Percentiles rank a stretch among this genome's conserved stretches.
Evolutionary conservation across 2,113 vertebrate species (phyloP).

Genomic region (Tragelaphus imberbis): DNA sequence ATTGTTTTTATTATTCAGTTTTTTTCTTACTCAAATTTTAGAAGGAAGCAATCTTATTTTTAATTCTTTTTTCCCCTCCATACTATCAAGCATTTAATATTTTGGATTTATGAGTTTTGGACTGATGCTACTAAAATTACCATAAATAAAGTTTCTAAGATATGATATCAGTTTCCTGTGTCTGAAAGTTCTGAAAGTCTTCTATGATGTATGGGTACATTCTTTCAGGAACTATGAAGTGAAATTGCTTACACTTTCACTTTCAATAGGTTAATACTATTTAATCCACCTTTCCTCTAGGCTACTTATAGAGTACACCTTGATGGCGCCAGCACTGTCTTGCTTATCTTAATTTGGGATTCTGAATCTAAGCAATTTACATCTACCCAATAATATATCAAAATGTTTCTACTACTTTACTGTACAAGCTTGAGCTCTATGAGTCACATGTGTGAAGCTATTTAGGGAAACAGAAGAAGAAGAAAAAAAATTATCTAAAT

Average conservation of each 20-base stretch:
- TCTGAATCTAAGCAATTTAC: conserved; percentile 65
- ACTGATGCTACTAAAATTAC: conserved; percentile 59
- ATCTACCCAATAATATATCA: conserved; percentile 59
- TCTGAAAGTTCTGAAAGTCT: conserved; percentile 56
- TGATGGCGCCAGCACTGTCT: conserved; percentile 65
- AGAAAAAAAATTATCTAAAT: not conserved
- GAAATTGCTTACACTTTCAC: conserved; percentile 69
- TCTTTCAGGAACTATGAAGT: conserved; percentile 59
- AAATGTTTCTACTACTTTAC: conserved; percentile 47
- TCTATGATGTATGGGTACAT: conserved; percentile 56
- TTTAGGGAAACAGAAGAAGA: conserved; percentile 24
- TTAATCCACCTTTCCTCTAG: conserved; percentile 72
- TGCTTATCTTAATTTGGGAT: conserved; percentile 71
- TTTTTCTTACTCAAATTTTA: conserved; percentile 29
- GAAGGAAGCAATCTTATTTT: conserved; percentile 49
- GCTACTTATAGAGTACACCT: conserved; percentile 58
- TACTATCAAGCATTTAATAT: conserved; percentile 21
- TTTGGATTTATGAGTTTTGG: conserved; percentile 50
- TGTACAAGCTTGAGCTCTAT: conserved; percentile 29
- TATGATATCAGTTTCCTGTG: conserved; percentile 65
- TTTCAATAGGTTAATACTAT: conserved; percentile 72
- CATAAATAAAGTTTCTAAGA: conserved; percentile 59
- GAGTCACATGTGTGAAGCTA: conserved; percentile 41
- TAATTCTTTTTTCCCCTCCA: not conserved
- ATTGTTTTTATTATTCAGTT: conserved; percentile 14